Evolutionary conservation across 2,888 invertebrate species (phyloP), one percentile per base, ranked within the genome.

Genomic region (Cantharis lateralis): DNA sequence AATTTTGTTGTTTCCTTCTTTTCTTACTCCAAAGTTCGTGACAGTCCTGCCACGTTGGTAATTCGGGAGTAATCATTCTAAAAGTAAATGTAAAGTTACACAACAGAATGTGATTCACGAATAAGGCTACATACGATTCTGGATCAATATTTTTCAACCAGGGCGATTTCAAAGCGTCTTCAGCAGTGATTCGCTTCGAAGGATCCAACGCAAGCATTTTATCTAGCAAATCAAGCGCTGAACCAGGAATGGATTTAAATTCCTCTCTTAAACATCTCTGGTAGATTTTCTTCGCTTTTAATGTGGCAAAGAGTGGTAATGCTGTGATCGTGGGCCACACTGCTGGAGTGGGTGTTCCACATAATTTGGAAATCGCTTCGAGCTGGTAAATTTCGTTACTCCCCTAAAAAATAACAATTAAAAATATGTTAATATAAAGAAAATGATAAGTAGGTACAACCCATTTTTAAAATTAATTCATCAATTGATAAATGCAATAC

Each of bases 11-110:
- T 28, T 93, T 91, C 82, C 97, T 93, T n/a, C 97, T 93, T 87
- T 96, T 96, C 89, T 99, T 99, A 84, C 97, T 97, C 98, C 99
- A 99, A 86, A 99, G 91, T 89, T 99, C 99, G 90, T 99, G 99
- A 87, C 99, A 99, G 89, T 99, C 99, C 89, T 99, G 98, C 94
- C 96, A 96, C 28, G 95, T 96, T 0, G 98, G 98, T 81, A 99
- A 89, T 87, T 93, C 93, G 0, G 96, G 95, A 0, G 93, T 93
- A 70, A 93, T 91, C 93, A 96, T 95, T 88, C 96, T 96, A 87
- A 62, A 87, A 83, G 16, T 26, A 10, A 15, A n/a, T 3, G 15
- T n/a, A 3, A 10, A n/a, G 10, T 24, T 24, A 24, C 2, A 15
- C 15, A 63, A 63, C 3, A n/a, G 5, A 15, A 63, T 63, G 3